phyloP scores from a whole-genome alignment of 2,888 invertebrate species.

The Crematogaster levior region DNA sequence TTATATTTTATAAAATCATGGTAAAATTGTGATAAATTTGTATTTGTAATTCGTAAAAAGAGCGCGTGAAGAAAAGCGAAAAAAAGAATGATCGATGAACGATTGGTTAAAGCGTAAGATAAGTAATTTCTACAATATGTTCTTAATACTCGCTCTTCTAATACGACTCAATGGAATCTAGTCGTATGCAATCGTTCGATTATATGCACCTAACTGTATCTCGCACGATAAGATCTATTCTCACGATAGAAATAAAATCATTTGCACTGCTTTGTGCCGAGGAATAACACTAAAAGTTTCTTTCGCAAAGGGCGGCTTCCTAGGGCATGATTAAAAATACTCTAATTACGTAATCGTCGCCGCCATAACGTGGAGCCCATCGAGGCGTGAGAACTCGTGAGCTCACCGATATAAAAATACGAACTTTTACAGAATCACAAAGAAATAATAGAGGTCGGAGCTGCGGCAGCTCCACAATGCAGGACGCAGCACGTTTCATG shows the following conservation, averaged over 20 bases:
- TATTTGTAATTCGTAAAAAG: neutral
- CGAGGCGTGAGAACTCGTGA: constrained; percentile 44
- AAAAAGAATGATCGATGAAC: constrained; percentile 18
- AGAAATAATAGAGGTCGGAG: constrained; percentile 52
- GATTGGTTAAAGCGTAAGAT: constrained; percentile 50
- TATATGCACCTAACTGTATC: neutral
- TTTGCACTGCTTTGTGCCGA: neutral
- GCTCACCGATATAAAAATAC: constrained; percentile 54
- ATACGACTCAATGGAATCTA: neutral
- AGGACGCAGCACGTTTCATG: constrained; percentile 43
- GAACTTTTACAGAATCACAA: constrained; percentile 50
- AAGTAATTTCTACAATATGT: constrained; percentile 19
- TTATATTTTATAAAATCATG: neutral
- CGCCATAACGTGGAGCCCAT: neutral
- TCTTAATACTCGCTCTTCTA: constrained; percentile 21
- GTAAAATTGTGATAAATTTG: neutral
- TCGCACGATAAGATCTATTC: neutral
- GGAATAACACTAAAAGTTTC: constrained; percentile 25
- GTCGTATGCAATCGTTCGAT: neutral
- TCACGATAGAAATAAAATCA: neutral
- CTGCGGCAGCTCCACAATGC: constrained; percentile 31
- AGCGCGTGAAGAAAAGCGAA: neutral
- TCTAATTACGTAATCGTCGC: constrained; percentile 46
- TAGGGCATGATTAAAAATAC: constrained; percentile 48
- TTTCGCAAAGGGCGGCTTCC: constrained; percentile 47